Conservation (phyloP, 35 echinoderm and acorn worm genomes). For the Amphiura filiformis region DNA sequence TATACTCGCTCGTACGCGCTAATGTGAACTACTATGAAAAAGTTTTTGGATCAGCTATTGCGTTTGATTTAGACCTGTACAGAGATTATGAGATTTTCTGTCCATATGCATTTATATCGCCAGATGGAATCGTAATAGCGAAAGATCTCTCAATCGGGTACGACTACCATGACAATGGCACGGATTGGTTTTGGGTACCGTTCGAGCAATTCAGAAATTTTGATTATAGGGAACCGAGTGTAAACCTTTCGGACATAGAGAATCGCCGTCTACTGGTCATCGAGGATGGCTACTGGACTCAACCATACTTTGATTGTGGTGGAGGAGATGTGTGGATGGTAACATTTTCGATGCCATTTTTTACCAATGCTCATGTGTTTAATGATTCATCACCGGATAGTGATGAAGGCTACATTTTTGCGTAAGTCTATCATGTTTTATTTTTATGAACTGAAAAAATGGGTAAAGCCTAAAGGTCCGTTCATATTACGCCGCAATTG, state of each 20-base stretch:
- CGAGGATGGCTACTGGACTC: slow-evolving; percentile 81
- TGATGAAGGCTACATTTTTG: slow-evolving; percentile 10
- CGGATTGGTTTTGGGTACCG: slow-evolving; percentile 87
- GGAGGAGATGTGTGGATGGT: slow-evolving; percentile 97
- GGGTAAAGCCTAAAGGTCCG: neutral
- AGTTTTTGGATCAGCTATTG: slow-evolving; percentile 83
- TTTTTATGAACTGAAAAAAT: no score
- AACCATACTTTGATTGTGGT: slow-evolving; percentile 93
- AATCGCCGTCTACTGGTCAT: neutral
- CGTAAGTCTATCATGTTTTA: slow-evolving; percentile 36
- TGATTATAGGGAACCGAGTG: neutral
- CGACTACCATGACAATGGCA: slow-evolving; percentile 65
- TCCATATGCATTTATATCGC: slow-evolving; percentile 66
- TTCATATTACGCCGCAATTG: no score
- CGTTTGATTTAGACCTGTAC: slow-evolving; percentile 64
- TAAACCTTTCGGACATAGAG: neutral
- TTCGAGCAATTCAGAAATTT: slow-evolving; percentile 37
- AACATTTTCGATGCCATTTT: slow-evolving; percentile 90
- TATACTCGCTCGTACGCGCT: slow-evolving; percentile 70
- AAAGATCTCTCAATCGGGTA: slow-evolving; percentile 80
- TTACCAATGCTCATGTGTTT: neutral
- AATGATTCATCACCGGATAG: neutral
- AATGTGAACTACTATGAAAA: slow-evolving; percentile 66
- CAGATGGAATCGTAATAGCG: slow-evolving; percentile 41
- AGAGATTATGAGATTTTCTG: slow-evolving; percentile 67